Conservation (phyloP, 1,140 invertebrate genomes). For the Drosophila virilis region DNA sequence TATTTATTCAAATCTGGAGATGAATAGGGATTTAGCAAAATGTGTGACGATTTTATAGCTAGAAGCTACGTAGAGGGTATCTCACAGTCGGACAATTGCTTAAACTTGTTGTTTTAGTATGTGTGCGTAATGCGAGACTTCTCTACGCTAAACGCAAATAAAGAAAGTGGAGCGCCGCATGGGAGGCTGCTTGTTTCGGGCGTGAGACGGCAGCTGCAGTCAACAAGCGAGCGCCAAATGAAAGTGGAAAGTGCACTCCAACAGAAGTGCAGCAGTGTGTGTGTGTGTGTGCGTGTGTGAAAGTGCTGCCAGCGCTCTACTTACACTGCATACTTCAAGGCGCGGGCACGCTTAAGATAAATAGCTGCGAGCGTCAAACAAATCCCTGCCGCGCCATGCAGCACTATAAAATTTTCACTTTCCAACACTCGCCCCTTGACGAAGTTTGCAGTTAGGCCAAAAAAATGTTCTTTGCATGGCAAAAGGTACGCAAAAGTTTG, state of each 20-base stretch:
- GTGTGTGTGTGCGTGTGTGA: constrained; percentile 31
- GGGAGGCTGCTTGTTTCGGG: neutral
- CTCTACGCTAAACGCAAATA: constrained; percentile 77
- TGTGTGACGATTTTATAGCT: no score
- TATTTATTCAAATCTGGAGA: no score
- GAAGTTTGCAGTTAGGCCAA: constrained; percentile 33
- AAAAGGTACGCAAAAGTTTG: constrained; percentile 37
- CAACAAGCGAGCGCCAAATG: constrained; percentile 76
- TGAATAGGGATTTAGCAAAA: neutral
- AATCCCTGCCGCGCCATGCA: constrained; percentile 42
- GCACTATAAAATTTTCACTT: constrained; percentile 21
- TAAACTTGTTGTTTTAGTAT: neutral
- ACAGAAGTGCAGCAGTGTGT: constrained; percentile 34
- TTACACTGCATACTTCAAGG: constrained; percentile 70
- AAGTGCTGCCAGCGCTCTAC: constrained; percentile 41
- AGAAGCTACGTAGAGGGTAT: neutral
- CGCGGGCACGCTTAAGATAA: constrained; percentile 68
- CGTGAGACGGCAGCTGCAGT: constrained; percentile 43
- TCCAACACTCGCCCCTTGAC: constrained; percentile 16
- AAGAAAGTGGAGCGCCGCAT: constrained; percentile 59
- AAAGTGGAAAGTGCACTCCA: constrained; percentile 79
- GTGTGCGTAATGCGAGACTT: constrained; percentile 63
- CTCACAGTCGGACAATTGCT: neutral
- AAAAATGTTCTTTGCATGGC: constrained; percentile 26
- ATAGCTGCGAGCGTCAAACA: constrained; percentile 68